Base-by-base conservation (phyloP, 2,113 vertebrate species). In the Delphinus delphis region DNA sequence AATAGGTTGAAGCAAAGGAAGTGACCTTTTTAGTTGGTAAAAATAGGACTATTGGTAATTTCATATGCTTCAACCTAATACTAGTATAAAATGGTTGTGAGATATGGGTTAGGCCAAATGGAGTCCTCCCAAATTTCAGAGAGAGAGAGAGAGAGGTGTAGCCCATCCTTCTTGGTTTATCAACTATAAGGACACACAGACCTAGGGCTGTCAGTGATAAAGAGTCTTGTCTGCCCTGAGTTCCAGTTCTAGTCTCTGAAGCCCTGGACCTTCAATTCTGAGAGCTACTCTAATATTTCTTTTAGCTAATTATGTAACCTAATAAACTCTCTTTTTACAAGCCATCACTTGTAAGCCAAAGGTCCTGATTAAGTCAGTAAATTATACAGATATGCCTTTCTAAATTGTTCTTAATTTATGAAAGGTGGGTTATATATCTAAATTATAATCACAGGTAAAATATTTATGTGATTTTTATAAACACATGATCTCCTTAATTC, bases 341-440 rank as follows among this genome's bases (percentile, higher is more conserved):
- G 74, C 33, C n/a, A 89, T 28, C 33, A 84, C 18, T 81, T 89
- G 3, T 93, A 88, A 79, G 44, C 3, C 50, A 76, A 60, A 82
- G 21, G 7, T 73, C 6, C 11, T 71, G 36, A 77, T 83, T 36
- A 90, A 96, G 71, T 71, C 47, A 93, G 18, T 76, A 55, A 96
- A 82, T 85, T 68, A 93, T 13, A 81, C 1, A 20, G 47, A 67
- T 28, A 90, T 13, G 12, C 10, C 13, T 92, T 93, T 90, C 50
- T 93, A 93, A 70, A 88, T 1, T 93, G 23, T 76, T 93, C 44
- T 95, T 73, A 96, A 86, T 77, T 91, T 91, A 95, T 10, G 5
- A 88, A 90, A 31, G 25, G 93, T 94, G 70, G 89, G n/a, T 65
- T 96, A 20, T 33, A 82, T 73, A 55, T 68, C 86, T 93, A 92